Percentiles rank a stretch among this genome's conserved stretches.
These are phyloP conservation scores for Apodemus agrarius DNA, from an alignment of 2,797 vertebrate species.

Conservation along the genomic window DNA sequence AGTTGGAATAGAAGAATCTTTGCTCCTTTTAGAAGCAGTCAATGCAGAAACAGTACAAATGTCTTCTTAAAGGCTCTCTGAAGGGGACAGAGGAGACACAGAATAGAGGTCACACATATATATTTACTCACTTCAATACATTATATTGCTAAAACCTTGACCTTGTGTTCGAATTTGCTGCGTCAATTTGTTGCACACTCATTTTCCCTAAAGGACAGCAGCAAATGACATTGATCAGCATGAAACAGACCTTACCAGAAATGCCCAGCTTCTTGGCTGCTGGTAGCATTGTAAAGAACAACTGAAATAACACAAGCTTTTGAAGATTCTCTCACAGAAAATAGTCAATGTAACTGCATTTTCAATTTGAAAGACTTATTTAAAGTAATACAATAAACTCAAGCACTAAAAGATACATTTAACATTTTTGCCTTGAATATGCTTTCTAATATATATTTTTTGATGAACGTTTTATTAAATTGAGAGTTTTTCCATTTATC, in stretches of 20 bases:
- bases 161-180: background rate
- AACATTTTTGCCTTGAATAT: background rate
- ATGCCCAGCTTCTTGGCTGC: background rate
- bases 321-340: background rate
- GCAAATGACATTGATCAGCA: background rate
- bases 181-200: background rate
- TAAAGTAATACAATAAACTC: background rate
- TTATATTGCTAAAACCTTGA: background rate
- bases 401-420: background rate
- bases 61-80: background rate
- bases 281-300: background rate
- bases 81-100: background rate
- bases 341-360: background rate
- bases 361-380: conserved; percentile 10
- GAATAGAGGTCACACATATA: background rate
- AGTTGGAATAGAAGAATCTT: background rate
- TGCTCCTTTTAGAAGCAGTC: background rate
- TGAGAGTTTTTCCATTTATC: background rate
- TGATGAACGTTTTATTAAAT: background rate
- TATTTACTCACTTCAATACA: background rate
- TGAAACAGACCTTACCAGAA: background rate
- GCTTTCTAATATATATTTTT: background rate
- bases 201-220: background rate
- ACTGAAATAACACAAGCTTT: conserved; percentile 4
- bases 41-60: background rate